A percentile compares a stretch with the other conserved stretches of the same genome.
Conservation (phyloP, 2,888 invertebrate species). For the Limenitis camilla region DNA sequence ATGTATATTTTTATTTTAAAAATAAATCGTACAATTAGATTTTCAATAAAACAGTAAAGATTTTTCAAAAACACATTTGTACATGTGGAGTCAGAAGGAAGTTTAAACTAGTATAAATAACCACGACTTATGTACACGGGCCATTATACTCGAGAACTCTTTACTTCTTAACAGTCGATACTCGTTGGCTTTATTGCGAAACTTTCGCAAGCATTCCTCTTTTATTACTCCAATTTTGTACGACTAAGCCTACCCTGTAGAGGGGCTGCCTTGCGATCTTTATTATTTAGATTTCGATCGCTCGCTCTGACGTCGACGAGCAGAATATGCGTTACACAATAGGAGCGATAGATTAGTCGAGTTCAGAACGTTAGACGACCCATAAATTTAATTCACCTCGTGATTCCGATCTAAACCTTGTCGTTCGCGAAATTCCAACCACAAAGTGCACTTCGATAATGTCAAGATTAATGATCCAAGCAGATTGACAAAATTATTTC, state of each 20-base stretch:
- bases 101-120: constrained; percentile 34
- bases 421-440: constrained; percentile 11
- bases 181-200: constrained; percentile 72
- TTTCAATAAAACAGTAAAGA: not conserved
- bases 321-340: constrained; percentile 21
- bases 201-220: constrained; percentile 72
- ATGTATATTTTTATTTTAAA: not conserved
- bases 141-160: constrained; percentile 57
- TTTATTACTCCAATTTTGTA: constrained; percentile 74
- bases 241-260: constrained; percentile 65
- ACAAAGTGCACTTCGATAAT: constrained; percentile 23
- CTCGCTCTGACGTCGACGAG: constrained; percentile 24
- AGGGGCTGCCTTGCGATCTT: constrained; percentile 55
- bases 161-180: constrained; percentile 74
- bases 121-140: constrained; percentile 34
- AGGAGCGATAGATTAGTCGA: constrained; percentile 6
- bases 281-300: constrained; percentile 72
- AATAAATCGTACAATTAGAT: too few species aligned
- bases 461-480: constrained; percentile 27
- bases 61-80: constrained; percentile 1
- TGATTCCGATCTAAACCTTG: constrained; percentile 2
- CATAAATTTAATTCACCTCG: constrained; percentile 5
- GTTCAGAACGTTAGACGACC: constrained; percentile 11
- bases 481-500: constrained; percentile 31
- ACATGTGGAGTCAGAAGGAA: constrained; percentile 23